Percentiles rank a stretch among this genome's conserved stretches.
Evolutionary conservation across 2,113 vertebrate species (phyloP).

Genomic region (Calonectris borealis): DNA sequence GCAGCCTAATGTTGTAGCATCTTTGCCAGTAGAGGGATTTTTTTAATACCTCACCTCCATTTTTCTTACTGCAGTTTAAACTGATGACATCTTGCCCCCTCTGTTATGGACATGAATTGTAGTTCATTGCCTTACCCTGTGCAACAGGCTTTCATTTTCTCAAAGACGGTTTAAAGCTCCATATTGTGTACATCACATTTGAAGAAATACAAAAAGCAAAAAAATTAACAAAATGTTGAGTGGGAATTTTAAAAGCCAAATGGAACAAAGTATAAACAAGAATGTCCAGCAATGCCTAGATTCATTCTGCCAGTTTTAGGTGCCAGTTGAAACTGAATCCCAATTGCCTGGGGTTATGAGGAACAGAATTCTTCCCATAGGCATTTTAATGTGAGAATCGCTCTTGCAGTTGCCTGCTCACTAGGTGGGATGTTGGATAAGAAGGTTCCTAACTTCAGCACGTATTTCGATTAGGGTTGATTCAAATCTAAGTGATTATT

Average conservation of each 20-base stretch:
- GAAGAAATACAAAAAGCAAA: not conserved
- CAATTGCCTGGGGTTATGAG: not conserved
- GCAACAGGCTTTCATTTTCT: not conserved
- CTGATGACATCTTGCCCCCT: not conserved
- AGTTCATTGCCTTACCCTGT: not conserved
- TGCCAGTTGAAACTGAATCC: not conserved
- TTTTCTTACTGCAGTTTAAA: not conserved
- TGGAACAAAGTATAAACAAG: not conserved
- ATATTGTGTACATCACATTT: too few relatives aligned
- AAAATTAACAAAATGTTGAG: not conserved
- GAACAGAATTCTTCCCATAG: not conserved
- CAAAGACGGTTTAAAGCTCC: not conserved
- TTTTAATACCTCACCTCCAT: not conserved
- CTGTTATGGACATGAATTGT: accelerated
- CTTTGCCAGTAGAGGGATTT: not conserved
- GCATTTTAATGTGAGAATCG: not conserved
- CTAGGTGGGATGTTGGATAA: not conserved
- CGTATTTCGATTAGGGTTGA: not conserved
- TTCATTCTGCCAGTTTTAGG: not conserved
- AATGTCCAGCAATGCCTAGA: not conserved
- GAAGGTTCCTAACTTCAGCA: not conserved
- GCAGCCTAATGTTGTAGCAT: not conserved
- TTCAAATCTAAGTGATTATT: not conserved
- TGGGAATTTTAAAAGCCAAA: not conserved
- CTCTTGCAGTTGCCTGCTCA: not conserved